Conservation (phyloP, 1,140 invertebrate species). For the Steinernema khuongi region DNA sequence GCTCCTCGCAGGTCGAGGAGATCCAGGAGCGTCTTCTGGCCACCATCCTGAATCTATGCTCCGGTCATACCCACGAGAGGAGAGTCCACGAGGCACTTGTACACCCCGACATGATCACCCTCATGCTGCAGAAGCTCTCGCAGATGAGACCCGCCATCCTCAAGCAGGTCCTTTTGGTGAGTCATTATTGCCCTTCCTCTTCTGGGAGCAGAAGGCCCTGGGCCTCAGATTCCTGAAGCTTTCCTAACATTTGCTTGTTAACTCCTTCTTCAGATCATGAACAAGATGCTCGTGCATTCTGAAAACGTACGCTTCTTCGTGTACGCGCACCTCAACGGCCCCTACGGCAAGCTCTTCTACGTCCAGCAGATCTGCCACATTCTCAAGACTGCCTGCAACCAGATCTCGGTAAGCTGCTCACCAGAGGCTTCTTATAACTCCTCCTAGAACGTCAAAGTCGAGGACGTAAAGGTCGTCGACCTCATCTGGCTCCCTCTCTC, state of each 20-base stretch:
- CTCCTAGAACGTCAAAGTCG: background rate
- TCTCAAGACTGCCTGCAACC: background rate
- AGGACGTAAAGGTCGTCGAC: background rate
- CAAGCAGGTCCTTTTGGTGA: background rate
- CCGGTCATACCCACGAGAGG: background rate
- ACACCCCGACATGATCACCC: background rate
- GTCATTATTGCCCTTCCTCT: background rate
- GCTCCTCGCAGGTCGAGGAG: background rate
- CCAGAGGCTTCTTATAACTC: background rate
- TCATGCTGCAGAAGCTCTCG: background rate
- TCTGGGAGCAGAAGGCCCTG: no score
- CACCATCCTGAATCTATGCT: background rate
- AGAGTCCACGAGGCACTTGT: background rate
- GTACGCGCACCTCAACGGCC: background rate
- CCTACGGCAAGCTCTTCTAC: background rate
- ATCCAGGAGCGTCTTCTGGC: constrained; percentile 3
- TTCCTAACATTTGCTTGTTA: background rate
- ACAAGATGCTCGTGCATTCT: background rate
- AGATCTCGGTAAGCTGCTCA: background rate
- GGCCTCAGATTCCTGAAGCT: no score
- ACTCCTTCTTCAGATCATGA: background rate
- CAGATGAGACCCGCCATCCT: background rate
- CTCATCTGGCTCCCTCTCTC: constrained; percentile 3
- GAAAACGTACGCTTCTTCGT: background rate
- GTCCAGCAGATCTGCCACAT: background rate